Conservation (phyloP, 2,888 invertebrate genomes). For the Heteromurus nitidus region DNA sequence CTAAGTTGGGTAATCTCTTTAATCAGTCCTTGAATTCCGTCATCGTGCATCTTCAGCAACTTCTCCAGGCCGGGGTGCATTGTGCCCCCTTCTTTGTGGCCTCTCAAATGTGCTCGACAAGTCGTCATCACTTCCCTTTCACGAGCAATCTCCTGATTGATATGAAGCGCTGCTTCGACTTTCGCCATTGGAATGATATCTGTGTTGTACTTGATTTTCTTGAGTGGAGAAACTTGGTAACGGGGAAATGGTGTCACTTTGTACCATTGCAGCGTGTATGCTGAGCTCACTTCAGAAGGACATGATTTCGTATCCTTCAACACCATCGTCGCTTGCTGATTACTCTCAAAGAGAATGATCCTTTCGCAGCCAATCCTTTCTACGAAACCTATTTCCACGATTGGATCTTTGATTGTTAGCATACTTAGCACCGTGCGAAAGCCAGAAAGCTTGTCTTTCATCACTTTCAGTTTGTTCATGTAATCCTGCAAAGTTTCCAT, state of each 20-base stretch:
- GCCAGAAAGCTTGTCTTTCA: not conserved
- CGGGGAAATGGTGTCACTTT: slow-evolving; percentile 20
- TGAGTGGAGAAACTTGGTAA: slow-evolving; percentile 15
- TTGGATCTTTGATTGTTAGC: slow-evolving; percentile 8
- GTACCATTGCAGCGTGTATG: slow-evolving; percentile 50
- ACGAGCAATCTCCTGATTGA: slow-evolving; percentile 20
- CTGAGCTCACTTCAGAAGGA: slow-evolving; percentile 16
- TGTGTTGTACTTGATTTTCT: slow-evolving; percentile 10
- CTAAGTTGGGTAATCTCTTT: slow-evolving; percentile 21
- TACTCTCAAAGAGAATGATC: slow-evolving; percentile 37
- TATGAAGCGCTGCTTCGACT: not conserved
- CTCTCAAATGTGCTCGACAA: slow-evolving; percentile 8
- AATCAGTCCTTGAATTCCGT: not conserved
- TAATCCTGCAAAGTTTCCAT: not conserved
- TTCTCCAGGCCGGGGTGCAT: slow-evolving; percentile 1
- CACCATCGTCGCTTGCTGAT: not conserved
- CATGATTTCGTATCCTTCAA: slow-evolving; percentile 13
- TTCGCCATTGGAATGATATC: slow-evolving; percentile 46
- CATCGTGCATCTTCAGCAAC: not conserved
- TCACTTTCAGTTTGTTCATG: not conserved
- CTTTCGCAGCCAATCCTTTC: slow-evolving; percentile 41
- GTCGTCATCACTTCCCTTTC: slow-evolving; percentile 9
- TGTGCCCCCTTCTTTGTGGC: not conserved
- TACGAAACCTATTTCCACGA: slow-evolving; percentile 30
- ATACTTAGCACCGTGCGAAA: slow-evolving; percentile 36